Evolutionary conservation across 2,113 vertebrate genomes (phyloP).

Genomic region (Sus scrofa): T2T-Sscrofa CM000814.6:73064501-73065000

Average conservation of each 20-base stretch:
- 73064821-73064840: constrained; percentile 12
- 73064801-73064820: constrained; percentile 52
- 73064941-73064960: not conserved
- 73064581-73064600: not conserved
- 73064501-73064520: not conserved
- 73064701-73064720: constrained; percentile 24
- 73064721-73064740: constrained; percentile 28
- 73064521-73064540: not conserved
- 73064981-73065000: not conserved
- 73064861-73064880: not conserved
- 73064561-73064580: not conserved
- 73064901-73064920: not conserved
- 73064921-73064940: not conserved
- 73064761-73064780: constrained; percentile 1
- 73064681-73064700: not conserved
- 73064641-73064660: not conserved
- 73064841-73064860: constrained; percentile 7
- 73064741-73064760: not conserved
- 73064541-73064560: not conserved
- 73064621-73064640: not conserved
- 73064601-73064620: not conserved
- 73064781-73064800: constrained; percentile 22
- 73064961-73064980: constrained; percentile 33
- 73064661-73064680: not conserved
- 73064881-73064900: not conserved